phyloP scores from a whole-genome alignment of 2,797 vertebrate genomes.

The Pygocentrus nattereri region DNA sequence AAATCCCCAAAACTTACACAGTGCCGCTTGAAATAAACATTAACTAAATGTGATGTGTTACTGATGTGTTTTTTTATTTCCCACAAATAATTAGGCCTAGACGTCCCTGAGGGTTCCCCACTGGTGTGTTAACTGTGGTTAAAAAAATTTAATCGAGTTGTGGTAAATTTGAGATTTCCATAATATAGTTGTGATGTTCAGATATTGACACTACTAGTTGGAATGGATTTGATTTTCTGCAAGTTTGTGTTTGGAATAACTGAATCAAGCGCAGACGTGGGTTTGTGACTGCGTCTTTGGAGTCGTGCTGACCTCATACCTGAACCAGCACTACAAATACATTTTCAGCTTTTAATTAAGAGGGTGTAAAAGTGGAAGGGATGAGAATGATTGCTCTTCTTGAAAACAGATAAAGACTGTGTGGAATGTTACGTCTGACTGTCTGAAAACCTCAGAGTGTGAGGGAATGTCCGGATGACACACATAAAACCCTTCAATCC shows the following conservation, averaged over 20 bases:
- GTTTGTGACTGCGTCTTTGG: constrained; percentile 25
- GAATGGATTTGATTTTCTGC: neutral
- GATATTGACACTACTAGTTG: no score
- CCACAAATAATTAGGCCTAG: no score
- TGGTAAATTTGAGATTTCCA: neutral
- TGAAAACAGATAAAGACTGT: constrained; percentile 23
- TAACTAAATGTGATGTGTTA: no score
- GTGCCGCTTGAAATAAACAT: no score
- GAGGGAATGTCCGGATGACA: neutral
- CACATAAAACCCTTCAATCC: constrained; percentile 32
- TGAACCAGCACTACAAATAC: constrained; percentile 2
- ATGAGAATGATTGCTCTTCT: constrained; percentile 28
- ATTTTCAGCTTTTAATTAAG: constrained; percentile 48
- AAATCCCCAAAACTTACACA: no score
- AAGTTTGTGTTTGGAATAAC: neutral
- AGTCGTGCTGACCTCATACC: constrained; percentile 4
- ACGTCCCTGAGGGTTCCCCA: no score
- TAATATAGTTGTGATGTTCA: neutral
- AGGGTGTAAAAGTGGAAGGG: constrained; percentile 15
- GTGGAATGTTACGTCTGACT: constrained; percentile 25
- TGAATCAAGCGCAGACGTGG: neutral
- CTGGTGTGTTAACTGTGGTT: no score
- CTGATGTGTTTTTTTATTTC: no score
- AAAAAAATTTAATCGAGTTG: no score
- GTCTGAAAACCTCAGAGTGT: neutral